Percentiles rank a stretch among this genome's conserved stretches.
These are phyloP conservation scores for Drosophila mulleri DNA, from an alignment of 2,888 invertebrate genomes.

Conservation along the genomic window DNA sequence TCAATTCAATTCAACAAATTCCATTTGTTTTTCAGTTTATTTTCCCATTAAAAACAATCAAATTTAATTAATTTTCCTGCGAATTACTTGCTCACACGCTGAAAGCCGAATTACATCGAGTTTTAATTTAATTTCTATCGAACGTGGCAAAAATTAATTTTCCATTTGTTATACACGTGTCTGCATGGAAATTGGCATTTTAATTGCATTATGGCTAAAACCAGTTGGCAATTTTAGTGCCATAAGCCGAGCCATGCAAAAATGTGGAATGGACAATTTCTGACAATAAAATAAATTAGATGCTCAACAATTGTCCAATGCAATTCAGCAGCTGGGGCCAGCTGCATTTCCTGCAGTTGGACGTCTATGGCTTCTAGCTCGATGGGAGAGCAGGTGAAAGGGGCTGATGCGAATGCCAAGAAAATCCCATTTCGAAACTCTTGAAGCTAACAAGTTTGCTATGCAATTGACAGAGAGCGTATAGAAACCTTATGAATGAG, in stretches of 20 bases:
- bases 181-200: slow-evolving; percentile 54
- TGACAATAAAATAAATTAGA: slow-evolving; percentile 3
- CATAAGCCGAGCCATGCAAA: not conserved
- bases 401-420: not conserved
- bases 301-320: slow-evolving; percentile 17
- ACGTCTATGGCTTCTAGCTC: not conserved
- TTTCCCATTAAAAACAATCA: not conserved
- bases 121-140: slow-evolving; percentile 53
- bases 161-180: slow-evolving; percentile 42
- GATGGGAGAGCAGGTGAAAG: not conserved
- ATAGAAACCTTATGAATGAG: not conserved
- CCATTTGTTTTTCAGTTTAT: not conserved
- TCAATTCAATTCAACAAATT: slow-evolving; percentile 1
- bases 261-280: slow-evolving; percentile 10
- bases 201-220: slow-evolving; percentile 59
- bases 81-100: not conserved
- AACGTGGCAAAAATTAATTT: slow-evolving; percentile 46
- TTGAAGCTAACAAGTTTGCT: not conserved
- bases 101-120: not conserved
- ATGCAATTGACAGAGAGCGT: slow-evolving; percentile 1
- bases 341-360: not conserved
- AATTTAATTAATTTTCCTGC: slow-evolving; percentile 19
- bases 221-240: not conserved
- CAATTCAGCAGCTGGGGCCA: not conserved
- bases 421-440: not conserved